Conservation (phyloP, 23 tunicate genomes). For the Trididemnum clinides region DNA sequence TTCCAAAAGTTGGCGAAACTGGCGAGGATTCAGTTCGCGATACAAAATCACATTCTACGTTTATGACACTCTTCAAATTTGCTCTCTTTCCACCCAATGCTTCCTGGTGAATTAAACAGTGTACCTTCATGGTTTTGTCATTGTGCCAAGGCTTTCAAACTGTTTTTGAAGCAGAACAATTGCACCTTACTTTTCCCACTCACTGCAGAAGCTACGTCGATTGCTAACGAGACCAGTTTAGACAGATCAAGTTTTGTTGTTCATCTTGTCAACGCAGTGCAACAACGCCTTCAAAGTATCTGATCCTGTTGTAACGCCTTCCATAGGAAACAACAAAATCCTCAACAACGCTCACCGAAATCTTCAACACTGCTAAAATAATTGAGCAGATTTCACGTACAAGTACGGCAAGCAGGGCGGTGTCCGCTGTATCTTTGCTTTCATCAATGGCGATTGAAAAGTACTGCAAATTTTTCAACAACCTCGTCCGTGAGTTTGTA, state of each 20-base stretch:
- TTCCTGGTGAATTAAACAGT: too few relatives aligned
- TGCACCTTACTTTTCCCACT: conserved; percentile 45
- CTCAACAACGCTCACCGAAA: conserved; percentile 15
- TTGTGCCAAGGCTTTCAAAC: conserved; percentile 5
- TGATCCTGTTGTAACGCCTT: conserved; percentile 22
- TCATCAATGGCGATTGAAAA: conserved; percentile 10
- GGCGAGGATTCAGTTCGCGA: conserved; percentile 29
- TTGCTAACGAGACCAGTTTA: conserved; percentile 39
- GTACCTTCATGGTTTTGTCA: too few relatives aligned
- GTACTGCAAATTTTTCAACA: conserved; percentile 32
- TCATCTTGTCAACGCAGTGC: conserved; percentile 5
- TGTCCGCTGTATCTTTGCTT: conserved; percentile 3
- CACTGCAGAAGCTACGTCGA: conserved; percentile 47
- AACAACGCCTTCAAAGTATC: conserved; percentile 40
- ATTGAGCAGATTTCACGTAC: conserved; percentile 21
- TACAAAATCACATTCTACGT: conserved; percentile 12
- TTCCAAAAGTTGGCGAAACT: conserved; percentile 48
- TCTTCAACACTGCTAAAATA: conserved; percentile 30
- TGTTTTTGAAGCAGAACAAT: too few relatives aligned
- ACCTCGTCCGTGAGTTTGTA: conserved; percentile 37
- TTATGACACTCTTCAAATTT: background rate
- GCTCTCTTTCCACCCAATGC: conserved; percentile 21
- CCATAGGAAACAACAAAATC: conserved; percentile 28
- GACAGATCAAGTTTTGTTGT: conserved; percentile 2
- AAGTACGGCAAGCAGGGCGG: conserved; percentile 39